These are phyloP conservation scores for Cheilosia vernalis DNA, from an alignment of 2,888 invertebrate species.

Conservation along the genomic window DNA sequence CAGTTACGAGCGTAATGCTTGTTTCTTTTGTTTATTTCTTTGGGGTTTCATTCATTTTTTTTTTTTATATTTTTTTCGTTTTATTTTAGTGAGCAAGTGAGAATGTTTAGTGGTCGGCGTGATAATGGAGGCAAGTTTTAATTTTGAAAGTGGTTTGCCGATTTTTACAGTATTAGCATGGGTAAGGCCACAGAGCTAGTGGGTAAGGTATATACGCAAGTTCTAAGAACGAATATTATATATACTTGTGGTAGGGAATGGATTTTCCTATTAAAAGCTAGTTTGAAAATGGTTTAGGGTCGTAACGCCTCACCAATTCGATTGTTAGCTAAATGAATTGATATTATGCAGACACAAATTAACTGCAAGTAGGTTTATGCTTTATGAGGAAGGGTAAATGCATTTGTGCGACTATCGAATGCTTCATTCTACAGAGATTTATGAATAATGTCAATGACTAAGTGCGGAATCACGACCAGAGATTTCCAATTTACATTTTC, in stretches of 20 bases:
- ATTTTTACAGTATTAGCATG: conserved; percentile 25
- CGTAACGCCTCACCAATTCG: conserved; percentile 59
- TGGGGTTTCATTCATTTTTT: conserved; percentile 38
- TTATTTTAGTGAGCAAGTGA: conserved; percentile 26
- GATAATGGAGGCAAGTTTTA: conserved; percentile 65
- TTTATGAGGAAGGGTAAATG: conserved; percentile 12
- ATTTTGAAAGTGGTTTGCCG: conserved; percentile 72
- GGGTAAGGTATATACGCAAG: conserved; percentile 13
- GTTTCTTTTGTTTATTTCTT: conserved; percentile 52
- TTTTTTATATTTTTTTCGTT: background rate
- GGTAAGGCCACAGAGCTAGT: conserved; percentile 41
- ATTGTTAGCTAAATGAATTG: conserved; percentile 8
- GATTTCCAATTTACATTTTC: background rate
- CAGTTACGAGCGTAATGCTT: conserved; percentile 30
- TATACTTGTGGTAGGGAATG: conserved; percentile 35
- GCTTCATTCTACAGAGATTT: conserved; percentile 12
- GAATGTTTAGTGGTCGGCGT: conserved; percentile 40
- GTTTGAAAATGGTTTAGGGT: conserved; percentile 65
- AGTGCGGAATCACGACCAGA: conserved; percentile 8
- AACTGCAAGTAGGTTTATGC: background rate
- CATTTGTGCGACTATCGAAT: conserved; percentile 8
- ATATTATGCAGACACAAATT: background rate
- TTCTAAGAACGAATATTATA: conserved; percentile 47
- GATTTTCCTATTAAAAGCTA: conserved; percentile 50
- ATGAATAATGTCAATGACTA: conserved; percentile 31